Base-by-base conservation (phyloP, 2,888 invertebrate genomes). In the Drosophila rellima region DNA sequence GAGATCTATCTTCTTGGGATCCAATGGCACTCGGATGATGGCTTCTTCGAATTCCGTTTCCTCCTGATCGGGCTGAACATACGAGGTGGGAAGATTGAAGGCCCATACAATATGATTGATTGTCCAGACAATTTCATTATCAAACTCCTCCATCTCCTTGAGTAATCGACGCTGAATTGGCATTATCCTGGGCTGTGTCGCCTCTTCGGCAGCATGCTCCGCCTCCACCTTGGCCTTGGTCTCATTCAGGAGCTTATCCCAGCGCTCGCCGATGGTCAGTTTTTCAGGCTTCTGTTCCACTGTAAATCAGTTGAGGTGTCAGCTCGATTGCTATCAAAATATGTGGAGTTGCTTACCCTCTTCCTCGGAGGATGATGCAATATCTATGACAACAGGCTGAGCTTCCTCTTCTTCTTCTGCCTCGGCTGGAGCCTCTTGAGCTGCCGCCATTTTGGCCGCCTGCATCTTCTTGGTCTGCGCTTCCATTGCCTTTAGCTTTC, bases 251-350 rank as follows among this genome's bases (percentile, higher is more conserved):
- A 90, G 93, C 90, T 86, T 94, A 91, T 18, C 95, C 95, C 93
- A 95, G 92, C 88, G 94, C 91, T 64, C 94, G 92, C 82, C 94
- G 94, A 92, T 95, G 94, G 11, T 94, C 90, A 91, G 93, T 92
- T 69, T 93, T 29, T 78, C 90, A 3, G 79, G 75, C 54, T 90
- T 81, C 5, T 59, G 65, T 8, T 70, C 72, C n/a, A 20, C 89
- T 87, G 31, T 5, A 47, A 57, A 57, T 42, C 8, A 29, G 31
- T 15, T 20, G 3, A 4, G 45, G 8, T 37, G 7, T 23, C 7
- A 54, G 5, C 4, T 7, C 8, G 2, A n/a, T 20, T 18, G 44
- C 23, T 15, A 42, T 54, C 31, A 20, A 23, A 35, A 26, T 35
- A 39, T 15, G 15, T 26, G 2, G 11, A 10, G 15, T 6, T 51